Evolutionary conservation across 2,113 vertebrate genomes (phyloP), one percentile per base, ranked within the genome.

Genomic region (Pluvialis apricaria): DNA sequence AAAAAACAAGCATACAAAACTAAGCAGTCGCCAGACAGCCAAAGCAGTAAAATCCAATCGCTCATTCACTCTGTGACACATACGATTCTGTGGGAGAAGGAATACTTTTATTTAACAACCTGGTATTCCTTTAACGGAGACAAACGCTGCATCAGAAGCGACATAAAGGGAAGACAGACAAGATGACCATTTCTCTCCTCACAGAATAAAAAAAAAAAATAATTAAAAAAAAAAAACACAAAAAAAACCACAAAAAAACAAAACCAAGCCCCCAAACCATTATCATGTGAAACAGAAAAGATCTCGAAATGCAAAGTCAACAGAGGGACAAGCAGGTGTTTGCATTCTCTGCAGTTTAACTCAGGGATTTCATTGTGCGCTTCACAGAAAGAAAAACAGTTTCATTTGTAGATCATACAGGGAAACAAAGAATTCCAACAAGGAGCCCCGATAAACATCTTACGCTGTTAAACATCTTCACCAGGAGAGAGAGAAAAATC

Each of bases 401-500:
- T 91, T 66, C 82, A 80, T 96, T 91, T 94, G 89, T 69, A 75
- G 58, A 54, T 55, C 65, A 94, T 80, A 34, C 29, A 11, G 44
- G 36, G 86, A 92, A 93, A 92, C 91, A 97, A 97, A 96, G 91
- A 87, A 85, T 91, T 85, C 92, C 77, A 49, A 81, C 80, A 51
- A 82, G 69, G 61, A 65, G 44, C 5, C 58, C 58, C 24, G 94
- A 97, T 96, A 96, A 96, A 94, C 69, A 97, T 97, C 97, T 92
- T 72, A 66, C 26, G 3, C 64, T 36, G 94, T 87, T 96, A 97
- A 97, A 96, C 65, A 82, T 95, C 94, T 97, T 96, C 87, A 84
- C 90, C 47, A 29, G 94, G 94, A 98, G 97, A 98, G 98, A 97
- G 91, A 97, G 93, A 97, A 94, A 97, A 98, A 98, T 98, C 97